Evolutionary conservation across 23 tunicate species (phyloP), one percentile per base, ranked within the genome.

Genomic region (Styela plicata): DNA sequence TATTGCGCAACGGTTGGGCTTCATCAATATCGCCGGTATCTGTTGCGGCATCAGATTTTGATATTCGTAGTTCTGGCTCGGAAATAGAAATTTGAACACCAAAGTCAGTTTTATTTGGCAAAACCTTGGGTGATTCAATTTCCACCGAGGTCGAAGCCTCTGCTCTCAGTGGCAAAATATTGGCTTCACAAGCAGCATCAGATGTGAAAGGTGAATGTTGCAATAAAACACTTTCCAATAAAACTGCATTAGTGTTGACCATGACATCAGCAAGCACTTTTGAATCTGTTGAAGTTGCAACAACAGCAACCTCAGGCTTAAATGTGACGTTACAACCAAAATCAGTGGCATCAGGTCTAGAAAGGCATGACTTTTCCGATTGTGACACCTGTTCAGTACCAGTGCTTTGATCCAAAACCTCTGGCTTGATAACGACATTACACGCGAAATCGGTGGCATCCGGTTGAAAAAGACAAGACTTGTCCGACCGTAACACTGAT

Each of bases 41-140:
- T 2, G 96, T 90, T 0, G 79, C 32, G 21, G 73, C 94, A 74
- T 89, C 57, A 44, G 57, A 44, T 44, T 44, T 44, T 44, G 57
- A 44, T 44, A 44, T 44, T 44, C 13, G 10, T 5, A 13, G 57
- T 13, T 5, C 57, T 5, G 57, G 57, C 7, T 5, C 13, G 7
- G 57, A 13, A 44, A 44, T 44, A 44, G 57, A 44, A 44, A 44
- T 13, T 44, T 44, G 57, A 44, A 13, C 13, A 5, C 10, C 57
- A 5, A 44, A 5, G 7, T 44, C 57, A 44, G 57, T 44, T 23
- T 21, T 23, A 62, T 22, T 22, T 62, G 65, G 65, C 65, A n/a
- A n/a, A n/a, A n/a, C n/a, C n/a, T n/a, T n/a, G n/a, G n/a, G n/a
- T 44, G 57, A 44, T 5, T 7, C 7, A 5, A 13, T 5, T 7